Base-by-base conservation (phyloP, 2,888 invertebrate species). In the Tiphia femorata region DNA sequence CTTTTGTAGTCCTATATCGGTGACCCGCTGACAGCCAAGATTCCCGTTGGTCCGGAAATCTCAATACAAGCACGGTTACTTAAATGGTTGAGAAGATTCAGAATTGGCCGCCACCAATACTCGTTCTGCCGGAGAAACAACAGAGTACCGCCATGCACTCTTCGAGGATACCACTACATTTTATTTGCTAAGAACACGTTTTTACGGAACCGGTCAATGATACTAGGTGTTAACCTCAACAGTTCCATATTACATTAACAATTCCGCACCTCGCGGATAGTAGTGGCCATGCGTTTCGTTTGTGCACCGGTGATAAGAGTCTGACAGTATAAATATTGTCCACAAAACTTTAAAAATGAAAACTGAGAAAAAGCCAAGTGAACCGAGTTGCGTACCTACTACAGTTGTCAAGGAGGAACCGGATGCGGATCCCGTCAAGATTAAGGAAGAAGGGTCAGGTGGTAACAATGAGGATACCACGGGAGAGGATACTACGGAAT, bases 291-390 rank as follows among this genome's bases (percentile, higher is more conserved):
- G 72, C 55, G 48, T 69, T 49, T 67, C 20, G 41, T 49, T 50
- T 54, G 56, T 48, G 17, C 41, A 19, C 49, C 46, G 38, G 42
- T 49, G 46, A 63, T 55, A 42, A 49, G 55, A 16, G 73, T 73
- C 60, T 72, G 72, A 72, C 71, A 65, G 52, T 35, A 44, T 58
- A 43, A 27, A 46, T 38, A 23, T 49, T 19, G 29, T 50, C 51
- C 17, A 29, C 27, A 33, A 10, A 56, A 46, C 41, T 40, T 52
- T 40, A 56, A 79, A 75, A 61, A 83, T 83, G 83, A 83, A 83
- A 80, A 83, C 82, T 54, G 83, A 83, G 73, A 83, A 83, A 73
- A 83, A 83, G 59, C 51, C 78, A 37, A 82, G 70, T 65, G 83
- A 83, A 68, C 75, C 82, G 17, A 82, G 76, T 69, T 82, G 81